phyloP scores from a whole-genome alignment of 2,797 vertebrate genomes.

The Allobates femoralis region DNA sequence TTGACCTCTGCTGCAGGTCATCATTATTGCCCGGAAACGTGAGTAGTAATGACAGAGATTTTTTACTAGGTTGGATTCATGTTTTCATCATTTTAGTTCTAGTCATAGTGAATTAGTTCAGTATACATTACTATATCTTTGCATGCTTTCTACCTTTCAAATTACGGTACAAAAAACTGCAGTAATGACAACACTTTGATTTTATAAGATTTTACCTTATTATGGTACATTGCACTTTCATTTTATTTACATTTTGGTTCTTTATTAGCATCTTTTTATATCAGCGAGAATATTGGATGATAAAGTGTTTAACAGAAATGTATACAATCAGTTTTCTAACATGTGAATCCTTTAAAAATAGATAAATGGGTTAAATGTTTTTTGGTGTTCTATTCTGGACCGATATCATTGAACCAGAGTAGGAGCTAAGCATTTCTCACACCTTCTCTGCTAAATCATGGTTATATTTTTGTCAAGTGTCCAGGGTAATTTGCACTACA shows the following conservation, averaged over 20 bases:
- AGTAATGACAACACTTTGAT: neutral
- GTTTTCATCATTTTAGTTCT: neutral
- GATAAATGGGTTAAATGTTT: neutral
- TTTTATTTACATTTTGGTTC: neutral
- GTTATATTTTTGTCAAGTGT: slow-evolving; percentile 13
- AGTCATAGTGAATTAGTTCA: neutral
- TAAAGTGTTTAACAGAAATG: neutral
- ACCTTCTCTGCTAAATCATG: slow-evolving; percentile 7
- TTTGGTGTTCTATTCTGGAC: neutral
- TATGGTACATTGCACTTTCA: neutral
- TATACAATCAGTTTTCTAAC: neutral
- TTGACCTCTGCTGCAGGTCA: neutral
- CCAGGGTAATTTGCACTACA: neutral
- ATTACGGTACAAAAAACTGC: neutral
- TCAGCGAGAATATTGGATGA: neutral
- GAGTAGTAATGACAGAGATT: neutral
- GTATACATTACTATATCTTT: neutral
- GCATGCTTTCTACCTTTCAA: neutral
- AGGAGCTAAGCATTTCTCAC: neutral
- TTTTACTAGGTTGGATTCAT: neutral
- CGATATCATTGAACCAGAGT: neutral
- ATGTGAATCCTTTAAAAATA: no score
- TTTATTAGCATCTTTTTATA: neutral
- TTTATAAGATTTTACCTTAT: no score
- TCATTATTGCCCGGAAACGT: neutral